Evolutionary conservation across 2,113 vertebrate species (phyloP).

Genomic region (Panthera uncia): DNA sequence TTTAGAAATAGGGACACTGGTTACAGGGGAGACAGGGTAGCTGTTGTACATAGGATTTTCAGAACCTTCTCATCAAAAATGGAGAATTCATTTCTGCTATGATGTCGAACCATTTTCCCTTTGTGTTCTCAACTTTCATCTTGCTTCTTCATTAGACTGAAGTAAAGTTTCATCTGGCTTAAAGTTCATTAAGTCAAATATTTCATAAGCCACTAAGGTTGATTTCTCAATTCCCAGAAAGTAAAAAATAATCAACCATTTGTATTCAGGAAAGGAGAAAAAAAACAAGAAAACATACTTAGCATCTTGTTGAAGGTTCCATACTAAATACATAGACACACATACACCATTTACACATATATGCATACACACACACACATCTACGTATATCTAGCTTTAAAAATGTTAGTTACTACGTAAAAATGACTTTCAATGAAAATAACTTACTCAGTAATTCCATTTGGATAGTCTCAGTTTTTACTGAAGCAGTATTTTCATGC

Average conservation of each 20-base stretch:
- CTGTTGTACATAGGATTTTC: not conserved
- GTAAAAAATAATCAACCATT: not conserved
- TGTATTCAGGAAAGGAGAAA: not conserved
- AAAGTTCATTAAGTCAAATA: not conserved
- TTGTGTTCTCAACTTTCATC: not conserved
- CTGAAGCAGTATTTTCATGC: not conserved
- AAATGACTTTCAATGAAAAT: not conserved
- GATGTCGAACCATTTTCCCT: not conserved
- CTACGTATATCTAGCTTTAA: not conserved
- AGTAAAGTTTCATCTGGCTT: not conserved
- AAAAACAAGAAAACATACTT: not conserved
- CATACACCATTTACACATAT: not conserved
- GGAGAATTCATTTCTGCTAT: not conserved
- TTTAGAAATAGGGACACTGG: not conserved
- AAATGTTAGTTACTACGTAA: not conserved
- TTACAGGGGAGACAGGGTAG: not conserved
- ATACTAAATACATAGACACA: not conserved
- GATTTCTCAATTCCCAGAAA: not conserved
- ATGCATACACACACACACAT: not conserved
- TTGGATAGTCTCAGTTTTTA: not conserved
- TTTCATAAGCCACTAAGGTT: not conserved
- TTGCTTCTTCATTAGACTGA: not conserved
- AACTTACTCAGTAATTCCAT: not conserved
- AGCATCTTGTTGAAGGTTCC: not conserved
- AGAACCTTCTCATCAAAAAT: slow-evolving; percentile 4